These are phyloP conservation scores for Parnassius glacialis DNA, from an alignment of 2,888 invertebrate genomes.

Conservation along the genomic window DNA sequence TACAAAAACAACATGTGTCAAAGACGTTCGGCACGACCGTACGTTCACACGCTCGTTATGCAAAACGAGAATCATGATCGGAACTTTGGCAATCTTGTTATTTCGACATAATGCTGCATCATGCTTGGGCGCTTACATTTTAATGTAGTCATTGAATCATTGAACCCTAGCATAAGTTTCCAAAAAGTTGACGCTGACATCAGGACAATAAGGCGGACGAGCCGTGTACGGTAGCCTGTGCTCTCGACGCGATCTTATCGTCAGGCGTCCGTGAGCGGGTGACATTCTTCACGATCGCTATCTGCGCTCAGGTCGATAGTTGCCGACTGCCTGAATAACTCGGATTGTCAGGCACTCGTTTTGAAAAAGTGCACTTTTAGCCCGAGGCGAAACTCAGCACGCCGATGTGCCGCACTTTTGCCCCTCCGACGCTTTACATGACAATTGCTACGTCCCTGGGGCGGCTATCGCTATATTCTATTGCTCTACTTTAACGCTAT, in stretches of 20 bases:
- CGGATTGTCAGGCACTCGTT: conserved; percentile 72
- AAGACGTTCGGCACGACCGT: conserved; percentile 17
- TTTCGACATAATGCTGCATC: conserved; percentile 15
- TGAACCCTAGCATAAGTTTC: conserved; percentile 27
- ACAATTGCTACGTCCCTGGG: conserved; percentile 72
- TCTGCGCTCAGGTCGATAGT: conserved; percentile 58
- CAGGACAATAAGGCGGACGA: conserved; percentile 42
- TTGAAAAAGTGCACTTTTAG: conserved; percentile 77
- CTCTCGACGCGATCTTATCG: conserved; percentile 42
- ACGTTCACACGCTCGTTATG: conserved; percentile 20
- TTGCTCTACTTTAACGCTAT: conserved; percentile 44
- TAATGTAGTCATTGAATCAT: conserved; percentile 6
- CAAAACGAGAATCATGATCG: conserved; percentile 23
- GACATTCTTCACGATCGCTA: conserved; percentile 54
- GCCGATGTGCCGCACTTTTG: conserved; percentile 52
- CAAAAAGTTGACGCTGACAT: conserved; percentile 30
- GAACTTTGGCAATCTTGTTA: conserved; percentile 6
- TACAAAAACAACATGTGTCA: conserved; percentile 15
- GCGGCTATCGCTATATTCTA: conserved; percentile 53
- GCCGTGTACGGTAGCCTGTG: conserved; percentile 24
- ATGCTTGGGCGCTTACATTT: conserved; percentile 9
- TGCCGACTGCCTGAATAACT: conserved; percentile 60
- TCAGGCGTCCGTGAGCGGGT: conserved; percentile 33
- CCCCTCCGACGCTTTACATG: conserved; percentile 69
- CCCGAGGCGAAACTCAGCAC: conserved; percentile 58